Evolutionary conservation across 2,797 vertebrate species (phyloP).

Genomic region (Merluccius polli): DNA sequence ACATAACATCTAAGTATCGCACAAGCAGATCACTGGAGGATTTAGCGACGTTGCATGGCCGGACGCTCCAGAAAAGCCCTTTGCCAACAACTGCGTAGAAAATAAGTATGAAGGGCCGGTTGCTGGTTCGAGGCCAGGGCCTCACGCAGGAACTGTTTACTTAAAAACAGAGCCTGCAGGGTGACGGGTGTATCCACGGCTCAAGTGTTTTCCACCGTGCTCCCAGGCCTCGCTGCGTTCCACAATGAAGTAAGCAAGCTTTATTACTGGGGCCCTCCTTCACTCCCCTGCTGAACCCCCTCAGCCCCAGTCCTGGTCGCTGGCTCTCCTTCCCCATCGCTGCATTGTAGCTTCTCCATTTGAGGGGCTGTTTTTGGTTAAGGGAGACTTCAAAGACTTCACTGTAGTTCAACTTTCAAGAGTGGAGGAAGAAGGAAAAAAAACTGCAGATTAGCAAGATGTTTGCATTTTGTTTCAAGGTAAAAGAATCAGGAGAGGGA

Average conservation of each 20-base stretch:
- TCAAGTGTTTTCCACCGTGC: slow-evolving; percentile 51
- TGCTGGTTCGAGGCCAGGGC: slow-evolving; percentile 24
- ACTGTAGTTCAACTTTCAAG: slow-evolving; percentile 47
- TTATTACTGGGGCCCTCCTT: slow-evolving; percentile 41
- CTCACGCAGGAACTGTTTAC: slow-evolving; percentile 49
- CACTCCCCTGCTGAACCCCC: not conserved
- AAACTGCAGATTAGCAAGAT: slow-evolving; percentile 48
- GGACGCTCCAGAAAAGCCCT: slow-evolving; percentile 1
- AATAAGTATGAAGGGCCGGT: slow-evolving; percentile 11
- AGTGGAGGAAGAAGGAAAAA: slow-evolving; percentile 40
- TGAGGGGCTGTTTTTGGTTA: slow-evolving; percentile 62
- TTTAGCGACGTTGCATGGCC: not conserved
- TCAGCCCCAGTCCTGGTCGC: not conserved
- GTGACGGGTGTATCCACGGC: slow-evolving; percentile 48
- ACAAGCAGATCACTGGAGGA: not conserved
- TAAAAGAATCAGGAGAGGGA: slow-evolving; percentile 32
- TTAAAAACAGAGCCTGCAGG: slow-evolving; percentile 37
- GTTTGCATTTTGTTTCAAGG: slow-evolving; percentile 47
- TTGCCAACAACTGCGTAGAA: slow-evolving; percentile 6
- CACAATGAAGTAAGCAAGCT: slow-evolving; percentile 48
- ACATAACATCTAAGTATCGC: no score
- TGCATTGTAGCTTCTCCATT: slow-evolving; percentile 45
- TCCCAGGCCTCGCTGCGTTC: slow-evolving; percentile 32
- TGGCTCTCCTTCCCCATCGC: slow-evolving; percentile 22
- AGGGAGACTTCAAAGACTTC: slow-evolving; percentile 50